Conservation (phyloP, 2,797 vertebrate species). For the Rallus crepitans region DNA sequence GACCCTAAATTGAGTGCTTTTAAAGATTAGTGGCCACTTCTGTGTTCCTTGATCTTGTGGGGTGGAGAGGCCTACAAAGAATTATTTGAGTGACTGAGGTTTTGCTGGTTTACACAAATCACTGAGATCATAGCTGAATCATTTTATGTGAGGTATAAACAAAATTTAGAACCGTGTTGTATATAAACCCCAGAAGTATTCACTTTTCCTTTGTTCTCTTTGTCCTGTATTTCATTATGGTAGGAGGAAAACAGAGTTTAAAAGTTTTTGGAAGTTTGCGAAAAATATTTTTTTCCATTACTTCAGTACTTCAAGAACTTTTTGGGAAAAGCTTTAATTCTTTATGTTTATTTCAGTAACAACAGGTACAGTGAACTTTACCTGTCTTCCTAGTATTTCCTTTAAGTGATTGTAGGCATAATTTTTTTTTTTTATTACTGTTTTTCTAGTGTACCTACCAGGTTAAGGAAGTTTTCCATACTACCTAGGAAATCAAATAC, state of each 20-base stretch:
- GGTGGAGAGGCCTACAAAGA: background rate
- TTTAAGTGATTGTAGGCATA: background rate
- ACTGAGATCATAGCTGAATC: background rate
- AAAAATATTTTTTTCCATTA: background rate
- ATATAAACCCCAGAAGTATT: background rate
- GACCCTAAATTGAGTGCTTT: background rate
- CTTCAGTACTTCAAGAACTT: background rate
- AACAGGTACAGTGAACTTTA: background rate
- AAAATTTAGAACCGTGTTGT: background rate
- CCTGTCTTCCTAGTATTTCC: background rate
- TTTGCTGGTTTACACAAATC: conserved; percentile 15
- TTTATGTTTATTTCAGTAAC: background rate
- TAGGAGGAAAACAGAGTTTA: background rate
- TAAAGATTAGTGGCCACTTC: background rate
- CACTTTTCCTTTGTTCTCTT: background rate
- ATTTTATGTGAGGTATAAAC: background rate
- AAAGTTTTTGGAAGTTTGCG: background rate
- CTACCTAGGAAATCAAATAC: background rate
- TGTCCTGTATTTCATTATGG: background rate
- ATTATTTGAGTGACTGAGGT: background rate
- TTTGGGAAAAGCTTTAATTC: background rate
- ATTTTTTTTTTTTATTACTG: background rate
- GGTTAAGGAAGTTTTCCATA: background rate
- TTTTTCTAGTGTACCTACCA: background rate
- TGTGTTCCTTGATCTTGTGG: conserved; percentile 3